Evolutionary conservation across 2,888 invertebrate genomes (phyloP), one percentile per base, ranked within the genome.

Genomic region (Patella caerulea): DNA sequence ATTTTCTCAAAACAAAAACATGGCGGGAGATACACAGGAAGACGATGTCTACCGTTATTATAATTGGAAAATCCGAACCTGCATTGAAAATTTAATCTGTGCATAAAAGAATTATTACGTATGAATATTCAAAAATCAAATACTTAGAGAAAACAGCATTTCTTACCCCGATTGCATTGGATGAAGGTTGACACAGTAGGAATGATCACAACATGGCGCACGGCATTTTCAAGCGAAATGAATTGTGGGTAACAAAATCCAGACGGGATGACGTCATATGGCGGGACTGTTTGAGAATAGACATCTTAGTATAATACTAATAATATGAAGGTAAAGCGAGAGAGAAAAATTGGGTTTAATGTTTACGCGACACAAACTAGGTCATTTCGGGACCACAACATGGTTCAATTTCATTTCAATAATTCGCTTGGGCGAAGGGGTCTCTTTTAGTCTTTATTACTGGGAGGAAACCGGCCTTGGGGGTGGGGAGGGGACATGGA

Each of bases 121-220:
- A 73, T 53, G 53, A 55, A 3, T 53, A 34, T 5, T 45, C 54
- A 29, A 75, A 29, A 71, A 54, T 24, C 34, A 54, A 70, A 74
- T 71, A 71, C 45, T 78, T 70, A 78, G 69, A 77, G 24, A 53
- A 70, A 78, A 54, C n/a, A 29, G 14, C n/a, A 56, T 17, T 59
- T 77, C 83, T 79, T 82, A 87, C 87, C 86, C 83, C 79, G 88
- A 88, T 88, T 87, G 83, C 83, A 83, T 85, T 83, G 83, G 88
- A 88, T 88, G 83, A 79, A 82, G 78, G 78, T 81, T 80, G 81
- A 83, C 84, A 83, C 83, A 83, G 79, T 82, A 74, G 81, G 78
- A 80, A 79, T 81, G 76, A 82, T 83, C 83, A 79, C 81, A 81
- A 78, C 83, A 83, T 83, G 82, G 84, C 84, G 85, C 82, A 82